A percentile compares a stretch with the other conserved stretches of the same genome.
These are phyloP conservation scores for Indicator maculatus DNA, from an alignment of 2,113 vertebrate genomes.

Conservation along the genomic window DNA sequence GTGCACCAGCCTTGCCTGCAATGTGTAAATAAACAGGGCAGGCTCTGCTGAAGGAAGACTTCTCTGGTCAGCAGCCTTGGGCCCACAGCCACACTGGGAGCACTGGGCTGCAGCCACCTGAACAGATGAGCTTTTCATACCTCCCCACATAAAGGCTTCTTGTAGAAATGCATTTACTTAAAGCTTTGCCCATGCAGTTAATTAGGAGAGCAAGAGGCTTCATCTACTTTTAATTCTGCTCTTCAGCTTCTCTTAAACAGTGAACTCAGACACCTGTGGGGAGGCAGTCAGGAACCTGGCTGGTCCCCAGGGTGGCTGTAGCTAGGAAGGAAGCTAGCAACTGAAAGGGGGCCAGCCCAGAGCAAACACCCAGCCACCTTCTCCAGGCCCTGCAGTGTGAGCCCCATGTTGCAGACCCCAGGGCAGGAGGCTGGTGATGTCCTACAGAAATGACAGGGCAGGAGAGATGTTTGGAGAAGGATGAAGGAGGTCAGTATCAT, in stretches of 20 bases:
- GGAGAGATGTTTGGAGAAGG: not conserved
- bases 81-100: not conserved
- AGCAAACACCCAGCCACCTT: not conserved
- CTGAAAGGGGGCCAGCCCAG: rapidly evolving
- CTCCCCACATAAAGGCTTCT: constrained; percentile 39
- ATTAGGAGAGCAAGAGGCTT: constrained; percentile 39
- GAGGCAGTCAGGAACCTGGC: not conserved
- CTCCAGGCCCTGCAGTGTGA: not conserved
- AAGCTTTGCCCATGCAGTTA: constrained; percentile 16
- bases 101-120: not conserved
- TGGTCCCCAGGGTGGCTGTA: not conserved
- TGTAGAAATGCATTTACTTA: constrained; percentile 18
- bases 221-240: constrained; percentile 25
- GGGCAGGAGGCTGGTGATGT: not conserved
- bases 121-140: constrained; percentile 61
- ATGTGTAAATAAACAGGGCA: constrained; percentile 50
- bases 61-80: not conserved
- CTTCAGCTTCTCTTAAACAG: not conserved
- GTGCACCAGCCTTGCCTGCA: not conserved
- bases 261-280: not conserved
- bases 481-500: not conserved
- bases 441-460: not conserved
- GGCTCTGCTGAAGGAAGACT: not conserved
- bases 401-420: not conserved
- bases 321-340: not conserved